Percentiles rank a stretch among this genome's conserved stretches.
Evolutionary conservation across 2,113 vertebrate species (phyloP).

Genomic region (Triplophysa tibetana): DNA sequence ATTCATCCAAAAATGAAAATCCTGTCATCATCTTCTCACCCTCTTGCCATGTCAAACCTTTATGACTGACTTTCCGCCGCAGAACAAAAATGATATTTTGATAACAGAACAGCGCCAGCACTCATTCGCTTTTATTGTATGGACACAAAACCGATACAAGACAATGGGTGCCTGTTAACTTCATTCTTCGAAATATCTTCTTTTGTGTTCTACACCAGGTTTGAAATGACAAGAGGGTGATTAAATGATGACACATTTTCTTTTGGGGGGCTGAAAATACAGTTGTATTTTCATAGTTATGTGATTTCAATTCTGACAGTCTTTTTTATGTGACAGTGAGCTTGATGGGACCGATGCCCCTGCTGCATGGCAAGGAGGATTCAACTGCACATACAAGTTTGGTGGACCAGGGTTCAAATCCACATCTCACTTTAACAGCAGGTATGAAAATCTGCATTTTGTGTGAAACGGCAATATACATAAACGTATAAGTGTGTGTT

Average conservation of each 20-base stretch:
- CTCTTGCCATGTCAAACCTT: neutral
- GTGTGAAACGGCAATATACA: neutral
- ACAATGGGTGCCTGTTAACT: too few species aligned
- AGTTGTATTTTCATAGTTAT: neutral
- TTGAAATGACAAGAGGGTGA: too few species aligned
- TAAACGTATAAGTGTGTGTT: neutral
- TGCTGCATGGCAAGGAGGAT: constrained; percentile 73
- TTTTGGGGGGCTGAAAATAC: neutral
- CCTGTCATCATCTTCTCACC: too few species aligned
- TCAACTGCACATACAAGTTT: constrained; percentile 79
- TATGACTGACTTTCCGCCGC: neutral
- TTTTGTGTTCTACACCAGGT: too few species aligned
- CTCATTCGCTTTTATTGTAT: too few species aligned
- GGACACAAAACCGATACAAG: too few species aligned
- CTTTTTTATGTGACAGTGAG: constrained; percentile 64
- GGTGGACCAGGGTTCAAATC: constrained; percentile 80
- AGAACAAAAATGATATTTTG: too few species aligned
- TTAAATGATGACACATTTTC: neutral
- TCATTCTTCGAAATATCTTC: too few species aligned
- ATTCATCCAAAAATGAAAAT: too few species aligned
- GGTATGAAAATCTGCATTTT: constrained; percentile 57
- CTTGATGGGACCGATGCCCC: constrained; percentile 68
- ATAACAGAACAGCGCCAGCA: too few species aligned
- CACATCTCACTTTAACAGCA: constrained; percentile 61
- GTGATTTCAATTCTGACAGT: neutral